Base-by-base conservation (phyloP, 2,888 invertebrate genomes). In the Linyphia triangularis region DNA sequence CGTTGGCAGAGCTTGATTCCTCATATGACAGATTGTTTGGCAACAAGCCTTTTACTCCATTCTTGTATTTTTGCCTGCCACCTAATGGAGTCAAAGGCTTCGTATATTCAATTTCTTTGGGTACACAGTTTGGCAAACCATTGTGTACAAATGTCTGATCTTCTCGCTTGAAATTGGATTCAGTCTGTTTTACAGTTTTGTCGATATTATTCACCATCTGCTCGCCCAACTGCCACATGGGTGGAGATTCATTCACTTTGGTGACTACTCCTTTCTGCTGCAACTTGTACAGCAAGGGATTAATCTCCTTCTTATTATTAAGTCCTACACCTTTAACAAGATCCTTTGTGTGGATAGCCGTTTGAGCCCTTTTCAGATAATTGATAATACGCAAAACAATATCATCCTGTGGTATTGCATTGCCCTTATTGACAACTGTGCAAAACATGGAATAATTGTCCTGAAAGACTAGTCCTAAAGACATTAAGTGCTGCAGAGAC, bases 171-270 rank as follows among this genome's bases (percentile, higher is more conserved):
- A 63, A 88, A 61, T 83, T 77, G 19, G 70, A 37, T 30, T 89
- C 86, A 37, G 67, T 79, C 73, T 79, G 84, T 43, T 81, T 73
- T 16, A 22, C 33, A 67, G 57, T 57, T 79, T 84, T 82, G n/a
- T 89, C 89, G 19, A 88, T 72, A 26, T 72, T 81, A 43, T 88
- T 82, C 61, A 84, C 73, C 63, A 89, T 61, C 63, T 88, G 89
- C 78, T 90, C 88, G 10, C 81, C 85, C 7, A 90, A 73, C 59
- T 90, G 90, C 90, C 90, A 90, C 81, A 89, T 85, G 22, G 90
- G 90, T 63, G 90, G 90, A 40, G 88, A 89, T 73, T 90, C 90
- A 70, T 89, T 88, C 19, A 90, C 90, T 85, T 90, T 90, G 24
- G 81, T 86, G 28, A 90, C 88, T 37, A 90, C 85, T 33, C 90